A percentile compares a stretch with the other conserved stretches of the same genome.
These are phyloP conservation scores for Napeogenes inachia DNA, from an alignment of 2,888 invertebrate species.

Conservation along the genomic window DNA sequence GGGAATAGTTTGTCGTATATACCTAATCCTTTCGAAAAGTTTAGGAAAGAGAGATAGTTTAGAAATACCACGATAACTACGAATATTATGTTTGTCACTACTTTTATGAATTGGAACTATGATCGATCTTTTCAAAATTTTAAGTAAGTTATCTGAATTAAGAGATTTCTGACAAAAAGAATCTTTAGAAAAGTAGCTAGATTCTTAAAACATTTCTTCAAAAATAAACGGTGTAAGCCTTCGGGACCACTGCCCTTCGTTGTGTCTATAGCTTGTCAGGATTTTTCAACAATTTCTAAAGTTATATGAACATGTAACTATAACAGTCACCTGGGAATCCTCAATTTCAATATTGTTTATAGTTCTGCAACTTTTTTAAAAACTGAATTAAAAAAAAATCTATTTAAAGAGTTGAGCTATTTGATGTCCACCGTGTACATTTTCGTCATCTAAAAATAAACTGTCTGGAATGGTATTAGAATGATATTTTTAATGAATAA, in stretches of 20 bases:
- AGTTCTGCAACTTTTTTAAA: no score
- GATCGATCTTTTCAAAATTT: neutral
- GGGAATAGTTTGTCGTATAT: neutral
- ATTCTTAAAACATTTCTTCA: neutral
- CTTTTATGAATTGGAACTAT: neutral
- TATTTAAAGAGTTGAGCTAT: no score
- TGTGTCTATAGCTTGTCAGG: neutral
- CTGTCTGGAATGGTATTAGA: no score
- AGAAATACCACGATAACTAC: neutral
- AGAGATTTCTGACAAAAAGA: neutral
- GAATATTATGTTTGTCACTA: no score
- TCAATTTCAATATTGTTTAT: no score
- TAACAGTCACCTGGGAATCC: neutral
- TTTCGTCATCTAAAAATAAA: no score
- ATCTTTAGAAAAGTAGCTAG: no score
- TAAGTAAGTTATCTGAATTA: neutral
- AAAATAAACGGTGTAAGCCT: neutral
- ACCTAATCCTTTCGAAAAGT: neutral
- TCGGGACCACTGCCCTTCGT: neutral
- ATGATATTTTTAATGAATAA: no score
- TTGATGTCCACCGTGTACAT: no score
- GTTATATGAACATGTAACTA: neutral
- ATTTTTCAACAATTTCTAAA: neutral
- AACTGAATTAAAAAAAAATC: no score
- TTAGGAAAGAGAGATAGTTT: neutral